Base-by-base conservation (phyloP, 2,888 invertebrate genomes). In the Leucophenga maculata region DNA sequence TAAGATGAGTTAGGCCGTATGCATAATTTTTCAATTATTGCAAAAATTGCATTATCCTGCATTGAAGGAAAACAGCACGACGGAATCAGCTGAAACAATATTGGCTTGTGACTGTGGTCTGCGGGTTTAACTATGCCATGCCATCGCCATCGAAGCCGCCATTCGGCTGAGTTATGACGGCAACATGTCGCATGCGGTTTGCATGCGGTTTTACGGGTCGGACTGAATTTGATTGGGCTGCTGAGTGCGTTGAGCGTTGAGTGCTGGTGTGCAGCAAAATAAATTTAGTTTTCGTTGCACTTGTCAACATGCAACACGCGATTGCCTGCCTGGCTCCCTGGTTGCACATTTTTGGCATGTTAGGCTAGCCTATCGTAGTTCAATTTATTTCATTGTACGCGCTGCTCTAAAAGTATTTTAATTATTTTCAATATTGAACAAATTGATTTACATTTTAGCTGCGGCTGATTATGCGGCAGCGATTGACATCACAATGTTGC, bases 391-490 rank as follows among this genome's bases (percentile, higher is more conserved):
- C 57, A 26, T 31, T n/a, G 3, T 57, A 46, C n/a, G 32, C 18
- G 32, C 18, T 54, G 62, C 16, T n/a, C 57, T 62, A 57, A 55
- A 69, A 57, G 55, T 54, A 71, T 82, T 83, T 84, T 83, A 83
- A 83, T 83, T 83, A 83, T 85, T 83, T 83, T 79, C 80, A 83
- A 82, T 84, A 85, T 83, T 82, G 79, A 80, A 79, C 80, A 80
- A 84, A 84, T 82, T 84, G 78, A 83, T 82, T 84, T 84, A 79
- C 80, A 82, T 82, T 83, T 83, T 83, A 76, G 79, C 26, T 57
- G 72, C 70, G 74, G 75, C 76, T 80, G 81, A 82, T 81, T 82
- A 82, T 83, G 79, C 77, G 75, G 71, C 72, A 69, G 77, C 75
- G 72, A 71, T 72, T 72, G 69, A 59, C 65, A 69, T n/a, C 31